Conservation (phyloP, 2,888 invertebrate genomes). For the Megalurothrips usitatus region DNA sequence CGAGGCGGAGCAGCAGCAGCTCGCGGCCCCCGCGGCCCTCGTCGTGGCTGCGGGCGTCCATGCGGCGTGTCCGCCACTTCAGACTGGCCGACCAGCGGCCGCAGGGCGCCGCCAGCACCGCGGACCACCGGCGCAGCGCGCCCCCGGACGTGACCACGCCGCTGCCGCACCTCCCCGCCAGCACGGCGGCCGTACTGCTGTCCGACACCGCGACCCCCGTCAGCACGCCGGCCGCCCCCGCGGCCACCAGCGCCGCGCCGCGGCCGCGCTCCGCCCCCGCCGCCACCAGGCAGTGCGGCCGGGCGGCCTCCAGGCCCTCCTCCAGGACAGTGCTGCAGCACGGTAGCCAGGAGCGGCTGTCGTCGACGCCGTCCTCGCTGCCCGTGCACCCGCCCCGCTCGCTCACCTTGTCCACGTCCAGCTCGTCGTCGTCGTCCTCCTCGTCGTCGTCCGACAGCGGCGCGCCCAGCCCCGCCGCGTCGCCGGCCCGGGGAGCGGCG, state of each 20-base stretch:
- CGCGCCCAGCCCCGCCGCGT: slow-evolving; percentile 38
- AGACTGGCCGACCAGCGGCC: slow-evolving; percentile 45
- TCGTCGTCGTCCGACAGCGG: slow-evolving; percentile 45
- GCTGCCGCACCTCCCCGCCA: slow-evolving; percentile 44
- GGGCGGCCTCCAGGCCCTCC: slow-evolving; percentile 30
- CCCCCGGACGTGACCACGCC: slow-evolving; percentile 47
- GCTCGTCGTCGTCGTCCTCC: slow-evolving; percentile 33
- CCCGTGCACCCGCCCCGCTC: background rate
- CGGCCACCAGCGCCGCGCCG: background rate
- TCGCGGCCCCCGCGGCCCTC: slow-evolving; percentile 32
- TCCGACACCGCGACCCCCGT: background rate
- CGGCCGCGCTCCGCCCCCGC: slow-evolving; percentile 34
- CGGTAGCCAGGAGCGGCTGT: background rate
- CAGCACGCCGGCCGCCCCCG: background rate
- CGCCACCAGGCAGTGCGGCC: slow-evolving; percentile 31
- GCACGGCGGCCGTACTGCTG: background rate
- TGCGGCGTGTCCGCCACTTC: slow-evolving; percentile 53
- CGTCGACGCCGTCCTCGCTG: background rate
- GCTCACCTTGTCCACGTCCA: background rate
- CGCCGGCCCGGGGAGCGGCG: slow-evolving; percentile 42
- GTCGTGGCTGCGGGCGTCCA: slow-evolving; percentile 54
- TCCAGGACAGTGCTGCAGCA: slow-evolving; percentile 12
- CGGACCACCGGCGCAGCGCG: slow-evolving; percentile 46
- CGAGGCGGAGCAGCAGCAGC: slow-evolving; percentile 43
- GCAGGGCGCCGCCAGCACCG: slow-evolving; percentile 40